Base-by-base conservation (phyloP, 2,888 invertebrate genomes). In the Drosophila lacicola region DNA sequence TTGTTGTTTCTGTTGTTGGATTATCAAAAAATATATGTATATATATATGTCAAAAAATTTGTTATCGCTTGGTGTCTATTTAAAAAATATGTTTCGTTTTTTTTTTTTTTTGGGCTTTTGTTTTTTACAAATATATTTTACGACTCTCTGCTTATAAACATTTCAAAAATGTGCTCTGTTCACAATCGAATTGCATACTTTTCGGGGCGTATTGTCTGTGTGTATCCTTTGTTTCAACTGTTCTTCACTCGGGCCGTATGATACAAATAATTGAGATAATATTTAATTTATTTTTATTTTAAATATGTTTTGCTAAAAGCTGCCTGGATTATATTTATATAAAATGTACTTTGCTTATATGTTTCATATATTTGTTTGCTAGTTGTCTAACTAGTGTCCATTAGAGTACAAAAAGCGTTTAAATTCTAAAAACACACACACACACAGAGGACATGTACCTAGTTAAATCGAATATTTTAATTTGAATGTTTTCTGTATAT, bases 141-240 rank as follows among this genome's bases (percentile, higher is more conserved):
- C 47, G 64, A 83, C 71, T 73, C 58, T 57, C 42, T 68, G 58
- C 49, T 72, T 74, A 74, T 81, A 87, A 82, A 89, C 77, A 86
- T 88, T 86, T 82, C 80, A 89, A 90, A 90, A 90, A 90, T 89
- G 82, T 84, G 78, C 70, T 71, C 79, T 75, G 57, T 71, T 76
- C 85, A 90, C 74, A 85, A 89, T 90, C 73, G 66, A 87, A 80
- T 90, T 87, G 83, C 89, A 88, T 87, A 74, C 84, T 74, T 73
- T 66, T 63, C 58, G 68, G 68, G 72, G 76, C 73, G 87, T 85
- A 81, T 85, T 85, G 84, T 88, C 83, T 79, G 79, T 76, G 84
- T 83, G 70, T 81, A 62, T 70, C 58, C 62, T 67, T 50, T 62
- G 54, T 72, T 60, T 50, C 55, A 63, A 58, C 56, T 67, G 39